Evolutionary conservation across 1,140 invertebrate species (phyloP).

Genomic region (Drosophila prosaltans): DNA sequence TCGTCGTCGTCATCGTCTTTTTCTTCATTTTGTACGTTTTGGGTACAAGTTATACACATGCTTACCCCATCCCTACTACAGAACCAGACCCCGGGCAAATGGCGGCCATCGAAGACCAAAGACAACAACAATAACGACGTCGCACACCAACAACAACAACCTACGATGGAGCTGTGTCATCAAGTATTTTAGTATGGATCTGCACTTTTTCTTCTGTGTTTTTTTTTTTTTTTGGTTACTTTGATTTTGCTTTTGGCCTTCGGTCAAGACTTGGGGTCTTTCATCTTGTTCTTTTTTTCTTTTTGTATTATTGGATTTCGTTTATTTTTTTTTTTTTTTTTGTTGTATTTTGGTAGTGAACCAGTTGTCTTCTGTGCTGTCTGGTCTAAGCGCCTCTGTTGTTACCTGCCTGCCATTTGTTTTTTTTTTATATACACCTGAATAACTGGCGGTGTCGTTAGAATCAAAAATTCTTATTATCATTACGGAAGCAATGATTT

Average conservation of each 20-base stretch:
- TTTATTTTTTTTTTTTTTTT: constrained; percentile 35
- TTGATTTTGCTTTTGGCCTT: constrained; percentile 55
- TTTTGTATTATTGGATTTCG: constrained; percentile 18
- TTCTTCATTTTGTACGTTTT: constrained; percentile 36
- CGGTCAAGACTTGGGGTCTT: constrained; percentile 37
- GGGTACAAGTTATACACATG: constrained; percentile 27
- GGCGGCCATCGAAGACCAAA: constrained; percentile 49
- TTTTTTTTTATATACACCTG: constrained; percentile 37
- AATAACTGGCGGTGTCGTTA: constrained; percentile 6
- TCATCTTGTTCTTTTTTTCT: constrained; percentile 30
- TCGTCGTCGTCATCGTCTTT: neutral
- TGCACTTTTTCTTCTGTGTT: constrained; percentile 38
- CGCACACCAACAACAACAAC: constrained; percentile 1
- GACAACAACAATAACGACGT: constrained; percentile 16
- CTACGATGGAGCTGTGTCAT: constrained; percentile 26
- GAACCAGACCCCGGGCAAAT: constrained; percentile 32
- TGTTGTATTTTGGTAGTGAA: constrained; percentile 26
- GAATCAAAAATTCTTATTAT: constrained; percentile 21
- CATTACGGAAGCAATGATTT: constrained; percentile 65
- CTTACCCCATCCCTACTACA: constrained; percentile 19
- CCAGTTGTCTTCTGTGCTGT: constrained; percentile 38
- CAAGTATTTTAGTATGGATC: constrained; percentile 52
- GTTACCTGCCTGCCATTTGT: constrained; percentile 38
- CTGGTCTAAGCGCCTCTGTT: constrained; percentile 56
- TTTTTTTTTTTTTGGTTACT: constrained; percentile 55